Conservation (phyloP, 2,113 vertebrate genomes). For the Hylia prasina region DNA sequence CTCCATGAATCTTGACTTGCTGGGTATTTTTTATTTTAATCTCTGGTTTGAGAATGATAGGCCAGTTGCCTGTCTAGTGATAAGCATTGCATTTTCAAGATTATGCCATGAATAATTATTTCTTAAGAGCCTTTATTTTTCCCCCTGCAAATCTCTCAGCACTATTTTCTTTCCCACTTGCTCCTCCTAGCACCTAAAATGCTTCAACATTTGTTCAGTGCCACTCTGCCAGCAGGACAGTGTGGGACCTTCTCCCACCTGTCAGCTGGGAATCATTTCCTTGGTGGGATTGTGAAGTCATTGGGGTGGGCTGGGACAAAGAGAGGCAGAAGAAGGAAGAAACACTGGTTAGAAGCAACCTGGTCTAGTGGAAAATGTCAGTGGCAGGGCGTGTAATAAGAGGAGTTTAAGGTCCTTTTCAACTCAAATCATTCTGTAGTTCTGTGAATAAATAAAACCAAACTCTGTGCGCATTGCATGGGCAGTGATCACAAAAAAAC, state of each 20-base stretch:
- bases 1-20: not conserved
- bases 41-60: not conserved
- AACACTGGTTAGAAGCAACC: not conserved
- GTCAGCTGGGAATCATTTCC: not conserved
- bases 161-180: not conserved
- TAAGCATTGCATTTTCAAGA: not conserved
- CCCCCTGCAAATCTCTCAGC: not conserved
- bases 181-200: not conserved
- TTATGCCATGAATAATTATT: not conserved
- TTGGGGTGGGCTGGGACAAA: not conserved
- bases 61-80: not conserved
- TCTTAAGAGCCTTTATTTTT: not conserved
- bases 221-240: not conserved
- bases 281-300: not conserved
- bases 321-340: not conserved
- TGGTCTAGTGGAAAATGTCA: not conserved
- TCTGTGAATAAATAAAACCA: not conserved
- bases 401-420: not conserved
- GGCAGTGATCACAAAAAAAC: not conserved
- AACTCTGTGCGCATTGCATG: not conserved
- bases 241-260: not conserved
- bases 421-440: not conserved
- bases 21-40: not conserved
- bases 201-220: not conserved
- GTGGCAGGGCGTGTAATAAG: not conserved